These are phyloP conservation scores for Acholoe squamosa DNA, from an alignment of 2,888 invertebrate species.

Conservation along the genomic window DNA sequence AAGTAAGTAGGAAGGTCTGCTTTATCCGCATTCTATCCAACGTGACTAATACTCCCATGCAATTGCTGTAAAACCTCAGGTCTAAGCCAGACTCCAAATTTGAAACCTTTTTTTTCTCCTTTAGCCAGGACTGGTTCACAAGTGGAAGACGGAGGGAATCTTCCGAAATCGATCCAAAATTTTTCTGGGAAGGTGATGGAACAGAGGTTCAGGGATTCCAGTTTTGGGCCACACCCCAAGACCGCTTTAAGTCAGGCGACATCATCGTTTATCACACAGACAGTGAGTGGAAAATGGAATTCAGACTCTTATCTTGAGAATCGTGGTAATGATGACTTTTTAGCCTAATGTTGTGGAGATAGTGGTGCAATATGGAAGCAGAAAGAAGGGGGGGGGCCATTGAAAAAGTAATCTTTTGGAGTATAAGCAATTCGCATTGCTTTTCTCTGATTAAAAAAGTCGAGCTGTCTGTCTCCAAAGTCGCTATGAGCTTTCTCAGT, in stretches of 20 bases:
- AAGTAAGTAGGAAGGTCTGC: conserved; percentile 69
- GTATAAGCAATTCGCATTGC: too few relatives aligned
- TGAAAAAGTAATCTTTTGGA: too few relatives aligned
- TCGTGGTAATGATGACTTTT: too few relatives aligned
- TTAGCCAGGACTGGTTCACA: conserved; percentile 91
- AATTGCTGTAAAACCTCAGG: background rate
- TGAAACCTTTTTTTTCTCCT: too few relatives aligned
- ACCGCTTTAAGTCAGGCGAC: conserved; percentile 83
- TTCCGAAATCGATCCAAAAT: conserved; percentile 49
- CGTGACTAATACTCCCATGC: background rate
- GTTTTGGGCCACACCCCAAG: conserved; percentile 76
- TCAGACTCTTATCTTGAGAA: too few relatives aligned
- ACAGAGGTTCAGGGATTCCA: conserved; percentile 81
- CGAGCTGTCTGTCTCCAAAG: too few relatives aligned
- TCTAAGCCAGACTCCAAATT: too few relatives aligned
- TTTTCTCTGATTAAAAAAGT: too few relatives aligned
- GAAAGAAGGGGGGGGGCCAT: too few relatives aligned
- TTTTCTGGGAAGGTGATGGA: conserved; percentile 89
- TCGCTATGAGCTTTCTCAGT: too few relatives aligned
- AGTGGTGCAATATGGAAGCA: too few relatives aligned
- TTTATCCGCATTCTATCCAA: background rate
- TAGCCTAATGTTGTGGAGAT: too few relatives aligned
- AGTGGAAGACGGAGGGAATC: conserved; percentile 85
- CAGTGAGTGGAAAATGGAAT: conserved; percentile 64
- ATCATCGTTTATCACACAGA: conserved; percentile 75